These are phyloP conservation scores for Drosophila ogumai DNA, from an alignment of 1,140 invertebrate species.

Conservation along the genomic window DNA sequence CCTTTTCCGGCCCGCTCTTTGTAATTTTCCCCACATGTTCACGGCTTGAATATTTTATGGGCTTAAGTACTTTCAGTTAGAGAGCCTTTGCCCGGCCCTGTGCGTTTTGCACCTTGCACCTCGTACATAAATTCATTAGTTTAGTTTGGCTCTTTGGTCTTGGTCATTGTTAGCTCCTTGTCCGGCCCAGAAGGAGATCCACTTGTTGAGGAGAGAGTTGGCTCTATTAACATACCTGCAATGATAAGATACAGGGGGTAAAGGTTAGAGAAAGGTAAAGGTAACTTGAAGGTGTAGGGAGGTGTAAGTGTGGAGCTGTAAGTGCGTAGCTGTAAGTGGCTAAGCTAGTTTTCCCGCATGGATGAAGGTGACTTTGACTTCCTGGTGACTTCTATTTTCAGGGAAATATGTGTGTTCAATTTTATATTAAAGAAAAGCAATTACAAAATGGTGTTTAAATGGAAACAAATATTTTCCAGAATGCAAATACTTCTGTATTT, in stretches of 20 bases:
- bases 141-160: conserved; percentile 45
- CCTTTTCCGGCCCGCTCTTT: conserved; percentile 44
- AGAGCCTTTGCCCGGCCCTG: conserved; percentile 60
- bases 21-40: conserved; percentile 81
- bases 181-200: conserved; percentile 6
- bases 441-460: not conserved
- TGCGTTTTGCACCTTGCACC: conserved; percentile 66
- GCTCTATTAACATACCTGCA: conserved; percentile 47
- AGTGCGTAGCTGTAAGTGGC: no score
- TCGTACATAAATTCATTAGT: conserved; percentile 78
- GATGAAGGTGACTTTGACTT: not conserved
- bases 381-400: not conserved
- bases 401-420: not conserved
- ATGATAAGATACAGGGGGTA: conserved; percentile 24
- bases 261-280: conserved; percentile 6
- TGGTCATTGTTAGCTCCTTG: conserved; percentile 47
- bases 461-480: not conserved
- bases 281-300: not conserved
- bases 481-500: not conserved
- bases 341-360: not conserved
- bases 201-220: conserved; percentile 34
- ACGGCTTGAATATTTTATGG: conserved; percentile 81
- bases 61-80: conserved; percentile 80
- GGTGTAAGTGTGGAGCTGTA: no score
- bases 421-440: not conserved